These are phyloP conservation scores for Epistrophe grossulariae DNA, from an alignment of 2,888 invertebrate genomes.

Conservation along the genomic window DNA sequence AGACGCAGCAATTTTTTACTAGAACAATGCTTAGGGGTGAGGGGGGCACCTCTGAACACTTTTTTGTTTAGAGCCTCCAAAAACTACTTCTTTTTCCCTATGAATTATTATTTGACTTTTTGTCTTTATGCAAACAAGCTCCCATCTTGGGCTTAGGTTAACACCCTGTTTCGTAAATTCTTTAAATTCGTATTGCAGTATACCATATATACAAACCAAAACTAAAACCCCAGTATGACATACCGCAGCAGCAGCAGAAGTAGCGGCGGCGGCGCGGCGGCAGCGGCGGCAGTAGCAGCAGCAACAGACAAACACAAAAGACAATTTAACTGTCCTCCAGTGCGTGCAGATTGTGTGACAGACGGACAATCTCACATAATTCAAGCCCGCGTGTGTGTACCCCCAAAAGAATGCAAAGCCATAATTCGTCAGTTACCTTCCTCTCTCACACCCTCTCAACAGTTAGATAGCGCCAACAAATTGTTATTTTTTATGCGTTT, in stretches of 20 bases:
- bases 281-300: constrained; percentile 9
- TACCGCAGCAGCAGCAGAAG: constrained; percentile 33
- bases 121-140: no score
- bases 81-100: no score
- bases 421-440: constrained; percentile 49
- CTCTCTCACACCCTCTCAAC: not conserved
- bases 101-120: no score
- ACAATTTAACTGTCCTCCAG: constrained; percentile 35
- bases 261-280: constrained; percentile 25
- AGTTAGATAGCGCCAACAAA: constrained; percentile 41
- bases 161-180: constrained; percentile 2
- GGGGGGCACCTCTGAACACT: no score
- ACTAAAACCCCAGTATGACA: constrained; percentile 62
- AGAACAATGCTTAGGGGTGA: no score
- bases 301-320: not conserved
- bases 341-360: constrained; percentile 54
- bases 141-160: not conserved
- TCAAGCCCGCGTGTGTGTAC: constrained; percentile 4
- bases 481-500: constrained; percentile 32
- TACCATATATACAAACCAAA: not conserved
- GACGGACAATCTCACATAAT: constrained; percentile 59
- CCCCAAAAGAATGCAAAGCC: constrained; percentile 20
- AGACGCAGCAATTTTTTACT: no score
- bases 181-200: not conserved
- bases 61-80: no score